Conservation (phyloP, 2,888 invertebrate genomes). For the Archaeoteleia sp. region DNA sequence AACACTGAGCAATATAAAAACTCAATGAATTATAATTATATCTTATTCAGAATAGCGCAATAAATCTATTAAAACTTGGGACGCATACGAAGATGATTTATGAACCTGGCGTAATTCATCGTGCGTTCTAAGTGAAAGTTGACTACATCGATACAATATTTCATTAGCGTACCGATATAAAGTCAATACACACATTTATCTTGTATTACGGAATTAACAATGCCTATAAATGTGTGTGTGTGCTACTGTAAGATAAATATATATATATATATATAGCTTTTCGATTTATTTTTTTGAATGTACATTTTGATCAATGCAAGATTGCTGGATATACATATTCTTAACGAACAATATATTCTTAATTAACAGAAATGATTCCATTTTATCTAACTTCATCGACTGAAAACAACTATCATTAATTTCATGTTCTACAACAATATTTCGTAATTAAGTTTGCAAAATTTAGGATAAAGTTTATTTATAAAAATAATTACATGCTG, state of each 20-base stretch:
- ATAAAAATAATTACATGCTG: no score
- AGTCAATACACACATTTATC: conserved; percentile 49
- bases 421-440: no score
- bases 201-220: conserved; percentile 33
- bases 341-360: no score
- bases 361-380: no score
- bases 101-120: conserved; percentile 44
- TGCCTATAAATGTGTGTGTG: conserved; percentile 45
- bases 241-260: conserved; percentile 45
- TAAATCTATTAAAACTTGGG: conserved; percentile 49
- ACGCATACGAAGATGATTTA: conserved; percentile 35
- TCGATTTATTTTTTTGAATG: no score
- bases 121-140: conserved; percentile 52
- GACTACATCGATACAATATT: conserved; percentile 52
- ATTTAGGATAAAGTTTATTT: no score
- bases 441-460: no score
- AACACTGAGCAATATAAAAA: conserved; percentile 31
- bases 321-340: no score
- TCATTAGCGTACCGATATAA: conserved; percentile 48
- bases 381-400: no score
- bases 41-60: conserved; percentile 39
- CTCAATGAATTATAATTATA: conserved; percentile 46
- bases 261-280: no score
- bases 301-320: no score
- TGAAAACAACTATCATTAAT: no score